Evolutionary conservation across 2,888 invertebrate species (phyloP).

Genomic region (Acanthopleura granulata): DNA sequence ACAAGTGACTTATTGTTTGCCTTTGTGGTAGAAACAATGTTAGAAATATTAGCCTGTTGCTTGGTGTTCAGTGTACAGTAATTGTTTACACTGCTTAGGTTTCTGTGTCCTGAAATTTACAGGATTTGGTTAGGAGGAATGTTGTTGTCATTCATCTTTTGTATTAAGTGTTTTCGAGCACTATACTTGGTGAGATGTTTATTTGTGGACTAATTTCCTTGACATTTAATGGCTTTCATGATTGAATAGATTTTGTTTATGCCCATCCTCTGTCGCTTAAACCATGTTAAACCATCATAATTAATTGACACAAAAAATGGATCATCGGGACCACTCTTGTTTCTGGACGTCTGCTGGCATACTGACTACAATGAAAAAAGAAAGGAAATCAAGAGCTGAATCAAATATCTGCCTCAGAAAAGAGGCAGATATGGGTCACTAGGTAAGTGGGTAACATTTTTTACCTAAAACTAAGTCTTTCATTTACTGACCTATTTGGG

Average conservation of each 20-base stretch:
- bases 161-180: constrained; percentile 23
- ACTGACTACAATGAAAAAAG: not conserved
- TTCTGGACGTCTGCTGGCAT: not conserved
- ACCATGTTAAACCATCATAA: not conserved
- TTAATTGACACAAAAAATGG: constrained; percentile 2
- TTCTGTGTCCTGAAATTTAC: constrained; percentile 21
- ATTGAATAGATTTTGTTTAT: constrained; percentile 12
- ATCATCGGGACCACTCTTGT: not conserved
- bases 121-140: constrained; percentile 21
- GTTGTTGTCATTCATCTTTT: constrained; percentile 20
- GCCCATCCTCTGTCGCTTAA: constrained; percentile 12
- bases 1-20: no score
- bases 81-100: constrained; percentile 23
- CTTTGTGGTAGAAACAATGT: not conserved
- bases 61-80: constrained; percentile 7
- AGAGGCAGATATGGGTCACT: no score
- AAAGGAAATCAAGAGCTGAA: not conserved
- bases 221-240: not conserved
- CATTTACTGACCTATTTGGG: no score
- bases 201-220: not conserved
- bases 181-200: constrained; percentile 19
- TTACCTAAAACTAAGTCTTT: no score
- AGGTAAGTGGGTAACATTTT: no score
- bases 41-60: not conserved
- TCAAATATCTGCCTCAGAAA: no score